These are phyloP conservation scores for Helicoverpa assulta DNA, from an alignment of 2,888 invertebrate genomes.

Conservation along the genomic window DNA sequence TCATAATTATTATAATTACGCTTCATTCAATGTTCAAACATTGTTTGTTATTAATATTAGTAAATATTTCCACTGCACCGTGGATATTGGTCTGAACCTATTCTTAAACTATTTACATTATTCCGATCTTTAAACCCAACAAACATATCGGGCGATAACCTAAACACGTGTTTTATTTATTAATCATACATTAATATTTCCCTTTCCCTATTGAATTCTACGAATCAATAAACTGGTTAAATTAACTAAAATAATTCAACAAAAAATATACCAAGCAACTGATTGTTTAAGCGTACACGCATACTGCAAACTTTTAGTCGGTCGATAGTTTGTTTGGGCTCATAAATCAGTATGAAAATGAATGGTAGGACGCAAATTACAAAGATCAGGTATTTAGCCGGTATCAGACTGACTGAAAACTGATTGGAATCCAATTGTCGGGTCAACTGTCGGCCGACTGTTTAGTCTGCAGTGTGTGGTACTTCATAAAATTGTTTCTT, in stretches of 20 bases:
- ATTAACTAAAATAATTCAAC: conserved; percentile 13
- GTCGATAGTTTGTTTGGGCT: no score
- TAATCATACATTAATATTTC: conserved; percentile 3
- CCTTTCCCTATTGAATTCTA: conserved; percentile 19
- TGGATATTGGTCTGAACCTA: neutral
- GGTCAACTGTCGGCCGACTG: no score
- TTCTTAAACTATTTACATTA: conserved; percentile 4
- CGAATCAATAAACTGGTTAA: neutral
- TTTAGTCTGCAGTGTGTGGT: no score
- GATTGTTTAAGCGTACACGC: neutral
- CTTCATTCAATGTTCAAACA: neutral
- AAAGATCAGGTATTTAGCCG: no score
- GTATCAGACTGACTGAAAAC: no score
- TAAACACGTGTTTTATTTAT: conserved; percentile 9
- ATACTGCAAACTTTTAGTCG: no score
- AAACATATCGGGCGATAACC: conserved; percentile 21
- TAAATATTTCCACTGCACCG: conserved; percentile 13
- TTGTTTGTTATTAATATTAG: neutral
- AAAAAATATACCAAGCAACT: conserved; percentile 9
- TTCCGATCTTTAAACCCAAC: conserved; percentile 10
- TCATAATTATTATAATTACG: conserved; percentile 2
- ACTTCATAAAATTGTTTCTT: conserved; percentile 18
- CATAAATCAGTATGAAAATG: no score
- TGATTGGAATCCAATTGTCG: no score
- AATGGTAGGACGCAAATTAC: no score